Base-by-base conservation (phyloP, 2,888 invertebrate species). In the Timema cristinae region DNA sequence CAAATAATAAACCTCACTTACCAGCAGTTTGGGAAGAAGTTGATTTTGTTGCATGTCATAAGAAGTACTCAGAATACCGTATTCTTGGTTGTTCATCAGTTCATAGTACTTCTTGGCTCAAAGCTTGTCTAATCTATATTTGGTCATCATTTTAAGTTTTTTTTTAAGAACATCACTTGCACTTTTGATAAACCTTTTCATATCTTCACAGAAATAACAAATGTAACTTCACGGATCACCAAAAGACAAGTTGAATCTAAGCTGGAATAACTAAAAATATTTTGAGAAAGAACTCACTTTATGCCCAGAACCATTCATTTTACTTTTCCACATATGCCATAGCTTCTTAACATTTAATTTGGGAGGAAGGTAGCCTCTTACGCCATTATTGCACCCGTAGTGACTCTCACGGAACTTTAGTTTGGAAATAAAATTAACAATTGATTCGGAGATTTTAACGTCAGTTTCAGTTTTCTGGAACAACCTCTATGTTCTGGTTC, bases 121-220 rank as follows among this genome's bases (percentile, higher is more conserved):
- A 52, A 52, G 52, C 52, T 52, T 52, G 11, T 52, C 52, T 52
- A 52, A 56, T 16, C 56, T 56, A 56, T 56, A 56, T 7, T 56
- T 7, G 6, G 11, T 56, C 6, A 56, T 56, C 56, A 56, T 13
- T 56, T 56, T 16, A 6, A 56, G 56, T 16, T 7, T 56, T 10
- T 56, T 56, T n/a, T n/a, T n/a, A 56, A 16, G 56, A 56, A 56
- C 11, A 16, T 56, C 56, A 15, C n/a, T 56, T 16, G 56, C 56
- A 56, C 6, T 56, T 15, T 16, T 56, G 56, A 56, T 56, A 56
- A 16, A 56, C 13, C 6, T 56, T 7, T 56, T 56, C 11, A 10
- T 10, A 10, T 56, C 56, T 10, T 56, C 10, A 56, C 56, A 10
- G 56, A 56, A 56, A 56, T 13, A 56, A 56, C 56, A 56, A 56